Base-by-base conservation (phyloP, 1,140 invertebrate species). In the Helicoverpa zea region DNA sequence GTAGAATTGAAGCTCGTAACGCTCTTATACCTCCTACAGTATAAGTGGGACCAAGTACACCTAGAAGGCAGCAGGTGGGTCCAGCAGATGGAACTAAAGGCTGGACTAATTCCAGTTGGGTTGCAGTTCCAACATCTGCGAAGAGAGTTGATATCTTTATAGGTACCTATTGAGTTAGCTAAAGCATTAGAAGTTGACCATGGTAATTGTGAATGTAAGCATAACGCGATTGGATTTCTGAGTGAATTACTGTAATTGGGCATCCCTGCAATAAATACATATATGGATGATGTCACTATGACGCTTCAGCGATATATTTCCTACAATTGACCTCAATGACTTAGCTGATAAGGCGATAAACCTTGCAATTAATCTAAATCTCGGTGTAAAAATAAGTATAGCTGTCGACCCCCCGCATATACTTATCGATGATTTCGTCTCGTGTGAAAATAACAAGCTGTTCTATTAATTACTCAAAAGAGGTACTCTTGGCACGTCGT, bases 1-100 rank as follows among this genome's bases (percentile, higher is more conserved):
- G 98, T n/a, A 99, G 94, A 79, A 99, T 97, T 30, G 96, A 96
- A 1, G 98, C 97, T 76, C 98, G 94, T 7, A 99, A 95, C 2
- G 97, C 94, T 79, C 98, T 94, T 43, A 96, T 95, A 4, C 98
- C 98, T 56, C 97, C 97, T 61, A 92, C 93, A 2, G 98, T 99
- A 56, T 96, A 96, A 64, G 98, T 98, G 66, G 96, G 96, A 87
- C 99, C 97, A 14, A 99, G 88, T 11, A 97, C 95, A 23, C 97
- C 97, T 85, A 97, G 96, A 0, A 99, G 94, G 85, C 95, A 97
- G 73, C 95, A 95, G 49, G 88, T 94, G 66, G 84, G 92, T 49
- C 91, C 93, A 59, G 84, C 92, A 73, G 88, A 92, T 61, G 90
- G 84, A 35, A 89, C 88, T 66, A 94, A 75, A 5, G 93, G 93